Conservation (phyloP, 2,888 invertebrate species). For the Cataglyphis altisquamis region DNA sequence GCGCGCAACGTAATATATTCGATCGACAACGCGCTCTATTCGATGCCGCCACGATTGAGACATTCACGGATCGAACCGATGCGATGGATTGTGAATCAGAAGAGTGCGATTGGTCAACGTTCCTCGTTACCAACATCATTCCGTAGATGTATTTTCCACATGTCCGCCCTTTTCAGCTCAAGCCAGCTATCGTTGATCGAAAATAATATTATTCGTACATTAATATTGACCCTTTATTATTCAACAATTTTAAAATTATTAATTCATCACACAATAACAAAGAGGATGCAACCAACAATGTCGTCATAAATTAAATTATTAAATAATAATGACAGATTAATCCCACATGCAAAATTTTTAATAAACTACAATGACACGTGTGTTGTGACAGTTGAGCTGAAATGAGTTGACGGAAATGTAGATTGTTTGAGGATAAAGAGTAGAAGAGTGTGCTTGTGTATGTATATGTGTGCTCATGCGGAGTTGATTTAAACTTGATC, state of each 20-base stretch:
- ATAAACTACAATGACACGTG: background rate
- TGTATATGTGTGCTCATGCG: constrained; percentile 7
- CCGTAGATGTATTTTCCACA: constrained; percentile 20
- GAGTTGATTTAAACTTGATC: constrained; percentile 28
- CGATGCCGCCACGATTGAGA: constrained; percentile 43
- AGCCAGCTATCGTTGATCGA: background rate
- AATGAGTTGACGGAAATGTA: constrained; percentile 22
- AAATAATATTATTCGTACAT: background rate
- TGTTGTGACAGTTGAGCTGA: constrained; percentile 22
- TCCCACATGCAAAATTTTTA: constrained; percentile 11
- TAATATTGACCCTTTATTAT: background rate
- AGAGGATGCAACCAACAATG: background rate
- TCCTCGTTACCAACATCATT: constrained; percentile 39
- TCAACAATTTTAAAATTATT: background rate
- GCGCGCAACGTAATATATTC: constrained; percentile 21
- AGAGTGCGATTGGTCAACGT: constrained; percentile 47
- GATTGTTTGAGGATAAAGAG: constrained; percentile 32
- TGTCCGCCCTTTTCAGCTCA: constrained; percentile 44
- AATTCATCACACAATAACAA: background rate
- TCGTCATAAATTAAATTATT: background rate
- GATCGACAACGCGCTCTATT: constrained; percentile 13
- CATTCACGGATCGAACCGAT: constrained; percentile 32
- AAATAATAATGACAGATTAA: constrained; percentile 22
- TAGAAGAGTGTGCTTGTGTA: constrained; percentile 24
- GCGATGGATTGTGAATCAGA: constrained; percentile 25